phyloP scores from a whole-genome alignment of 1,140 invertebrate species.

The Musca vetustissima region DNA sequence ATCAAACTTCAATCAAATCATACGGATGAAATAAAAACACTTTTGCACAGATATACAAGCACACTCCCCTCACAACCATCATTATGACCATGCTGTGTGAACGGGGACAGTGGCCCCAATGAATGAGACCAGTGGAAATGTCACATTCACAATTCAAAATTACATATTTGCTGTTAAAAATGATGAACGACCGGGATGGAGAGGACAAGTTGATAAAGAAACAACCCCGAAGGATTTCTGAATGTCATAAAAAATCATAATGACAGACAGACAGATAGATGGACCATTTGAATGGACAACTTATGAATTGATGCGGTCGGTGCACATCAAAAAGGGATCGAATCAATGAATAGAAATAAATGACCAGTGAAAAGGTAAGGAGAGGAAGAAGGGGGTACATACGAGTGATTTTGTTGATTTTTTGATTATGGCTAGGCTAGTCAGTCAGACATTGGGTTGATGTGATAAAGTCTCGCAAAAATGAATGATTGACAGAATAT shows the following conservation, averaged over 20 bases:
- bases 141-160: conserved; percentile 12
- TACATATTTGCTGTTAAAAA: conserved; percentile 17
- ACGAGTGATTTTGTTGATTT: no score
- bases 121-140: no score
- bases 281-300: not conserved
- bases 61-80: no score
- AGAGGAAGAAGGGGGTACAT: no score
- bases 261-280: not conserved
- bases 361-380: no score
- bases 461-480: no score
- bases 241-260: not conserved
- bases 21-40: conserved; percentile 12
- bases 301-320: not conserved
- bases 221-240: conserved; percentile 13
- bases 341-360: not conserved
- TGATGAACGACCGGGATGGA: conserved; percentile 2
- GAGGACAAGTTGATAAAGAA: conserved; percentile 13
- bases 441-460: no score
- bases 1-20: conserved; percentile 23
- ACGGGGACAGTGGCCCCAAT: no score
- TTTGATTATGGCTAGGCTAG: no score
- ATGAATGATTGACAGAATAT: no score
- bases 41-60: no score
- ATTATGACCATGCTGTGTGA: no score
- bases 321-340: not conserved